Evolutionary conservation across 1,140 invertebrate species (phyloP), one percentile per base, ranked within the genome.

Genomic region (Maniola jurtina): DNA sequence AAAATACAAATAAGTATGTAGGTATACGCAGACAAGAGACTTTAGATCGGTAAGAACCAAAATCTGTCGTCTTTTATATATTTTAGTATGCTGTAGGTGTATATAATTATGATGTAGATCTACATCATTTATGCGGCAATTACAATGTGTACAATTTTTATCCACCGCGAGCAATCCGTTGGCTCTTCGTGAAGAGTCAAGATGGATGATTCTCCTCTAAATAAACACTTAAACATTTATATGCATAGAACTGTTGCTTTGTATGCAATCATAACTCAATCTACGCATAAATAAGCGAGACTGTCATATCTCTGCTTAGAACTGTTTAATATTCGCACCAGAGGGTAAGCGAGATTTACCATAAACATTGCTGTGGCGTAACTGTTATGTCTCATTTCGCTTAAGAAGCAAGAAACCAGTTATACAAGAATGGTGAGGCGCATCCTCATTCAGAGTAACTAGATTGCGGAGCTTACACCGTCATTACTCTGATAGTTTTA

Each of bases 351-450:
- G 50, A 52, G 42, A 59, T 59, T 58, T 56, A 56, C 61, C 59
- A 67, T 61, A 57, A 56, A 42, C 66, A 64, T 68, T n/a, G 14
- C 60, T 64, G 68, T 67, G 38, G 48, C 66, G 62, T 64, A 67
- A 73, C 72, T 70, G 72, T 77, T 70, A 70, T 55, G 60, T 60
- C 66, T 68, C 64, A 74, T 70, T 70, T 72, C 40, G 62, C 58
- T 65, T 42, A 69, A 47, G 45, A 59, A 50, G 52, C 36, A 14
- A 52, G 52, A 62, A 73, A 73, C 68, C 61, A 59, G 71, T 73
- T 64, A 55, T 34, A 71, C 66, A 58, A 66, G 63, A 65, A 71
- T 62, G 42, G 48, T 57, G 54, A 64, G 57, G 64, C 55, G 40
- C 50, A 68, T 72, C 70, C 64, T 70, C 59, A 57, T 61, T 35